Conservation (phyloP, 2,888 invertebrate genomes). For the Euphydryas editha region DNA sequence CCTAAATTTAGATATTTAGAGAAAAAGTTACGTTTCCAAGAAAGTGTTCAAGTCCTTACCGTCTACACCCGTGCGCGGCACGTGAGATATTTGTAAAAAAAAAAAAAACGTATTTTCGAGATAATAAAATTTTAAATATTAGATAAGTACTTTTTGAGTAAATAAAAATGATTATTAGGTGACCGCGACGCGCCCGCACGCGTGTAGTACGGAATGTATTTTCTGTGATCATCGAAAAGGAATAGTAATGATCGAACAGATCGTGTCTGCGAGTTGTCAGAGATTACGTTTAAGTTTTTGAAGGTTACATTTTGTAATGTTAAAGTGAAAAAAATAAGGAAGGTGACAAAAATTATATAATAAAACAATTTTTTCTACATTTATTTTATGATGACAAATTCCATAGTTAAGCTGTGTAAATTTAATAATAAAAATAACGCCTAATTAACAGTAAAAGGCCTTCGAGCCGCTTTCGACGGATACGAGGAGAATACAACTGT, state of each 20-base stretch:
- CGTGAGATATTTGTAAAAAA: conserved; percentile 53
- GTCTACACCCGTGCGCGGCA: conserved; percentile 54
- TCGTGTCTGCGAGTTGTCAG: conserved; percentile 73
- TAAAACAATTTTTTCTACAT: conserved; percentile 72
- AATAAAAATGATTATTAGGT: conserved; percentile 52
- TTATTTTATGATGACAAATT: conserved; percentile 76
- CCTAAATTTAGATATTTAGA: conserved; percentile 80
- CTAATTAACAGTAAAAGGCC: conserved; percentile 66
- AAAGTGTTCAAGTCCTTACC: conserved; percentile 73
- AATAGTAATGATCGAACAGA: conserved; percentile 68
- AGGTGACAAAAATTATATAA: conserved; percentile 26
- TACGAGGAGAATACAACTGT: conserved; percentile 43
- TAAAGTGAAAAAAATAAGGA: conserved; percentile 57
- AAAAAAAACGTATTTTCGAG: conserved; percentile 66
- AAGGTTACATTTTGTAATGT: conserved; percentile 74
- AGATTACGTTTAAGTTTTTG: conserved; percentile 76
- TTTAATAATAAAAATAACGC: conserved; percentile 72
- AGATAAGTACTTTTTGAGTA: conserved; percentile 57
- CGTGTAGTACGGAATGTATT: conserved; percentile 56
- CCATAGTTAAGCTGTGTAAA: conserved; percentile 81
- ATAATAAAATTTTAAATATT: conserved; percentile 57
- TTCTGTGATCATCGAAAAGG: conserved; percentile 81
- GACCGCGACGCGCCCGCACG: conserved; percentile 48
- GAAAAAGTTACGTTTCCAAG: conserved; percentile 81
- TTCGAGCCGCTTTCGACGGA: conserved; percentile 39